A percentile compares a stretch with the other conserved stretches of the same genome.
Evolutionary conservation across 2,113 vertebrate species (phyloP).

Genomic region (Nothobranchius furzeri): DNA sequence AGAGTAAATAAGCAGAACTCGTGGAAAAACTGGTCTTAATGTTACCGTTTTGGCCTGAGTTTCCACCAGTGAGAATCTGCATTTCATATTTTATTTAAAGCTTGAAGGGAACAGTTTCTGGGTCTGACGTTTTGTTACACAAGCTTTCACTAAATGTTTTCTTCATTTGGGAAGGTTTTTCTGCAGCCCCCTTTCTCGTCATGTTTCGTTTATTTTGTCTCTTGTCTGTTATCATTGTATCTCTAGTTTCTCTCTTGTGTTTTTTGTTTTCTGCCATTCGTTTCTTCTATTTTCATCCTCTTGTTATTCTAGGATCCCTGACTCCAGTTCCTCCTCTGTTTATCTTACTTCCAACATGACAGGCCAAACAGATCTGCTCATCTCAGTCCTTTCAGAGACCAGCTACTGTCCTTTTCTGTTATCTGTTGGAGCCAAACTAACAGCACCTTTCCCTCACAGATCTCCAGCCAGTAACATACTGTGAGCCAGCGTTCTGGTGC

Average conservation of each 20-base stretch:
- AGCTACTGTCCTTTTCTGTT: not conserved
- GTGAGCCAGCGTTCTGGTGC: constrained; percentile 98
- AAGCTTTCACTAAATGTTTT: constrained; percentile 37
- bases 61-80: constrained; percentile 54
- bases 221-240: not conserved
- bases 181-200: constrained; percentile 10
- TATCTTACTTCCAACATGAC: not conserved
- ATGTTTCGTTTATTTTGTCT: not conserved
- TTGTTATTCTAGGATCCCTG: not conserved
- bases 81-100: constrained; percentile 69
- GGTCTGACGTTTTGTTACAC: constrained; percentile 60
- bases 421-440: not conserved
- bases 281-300: not conserved
- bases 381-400: not conserved
- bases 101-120: constrained; percentile 61
- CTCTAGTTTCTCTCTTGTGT: constrained; percentile 6
- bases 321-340: not conserved
- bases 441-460: constrained; percentile 73
- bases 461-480: constrained; percentile 97
- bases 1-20: constrained; percentile 59
- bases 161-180: constrained; percentile 28
- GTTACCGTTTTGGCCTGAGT: constrained; percentile 36
- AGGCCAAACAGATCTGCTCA: not conserved
- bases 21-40: constrained; percentile 66
- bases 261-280: not conserved